A percentile compares a stretch with the other conserved stretches of the same genome.
These are phyloP conservation scores for Habrosyne pyritoides DNA, from an alignment of 2,888 invertebrate genomes.

Conservation along the genomic window DNA sequence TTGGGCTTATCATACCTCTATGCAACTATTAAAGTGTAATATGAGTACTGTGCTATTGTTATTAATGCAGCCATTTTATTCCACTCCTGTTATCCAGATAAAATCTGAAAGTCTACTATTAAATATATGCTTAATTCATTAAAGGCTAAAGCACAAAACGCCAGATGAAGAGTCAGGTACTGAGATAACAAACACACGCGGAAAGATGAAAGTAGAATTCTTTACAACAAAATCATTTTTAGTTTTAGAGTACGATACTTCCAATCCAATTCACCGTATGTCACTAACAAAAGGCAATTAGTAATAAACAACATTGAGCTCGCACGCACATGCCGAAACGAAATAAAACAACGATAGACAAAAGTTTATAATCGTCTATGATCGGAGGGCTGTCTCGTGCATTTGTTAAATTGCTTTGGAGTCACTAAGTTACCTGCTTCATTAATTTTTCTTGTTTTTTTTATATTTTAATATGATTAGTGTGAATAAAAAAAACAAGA, in stretches of 20 bases:
- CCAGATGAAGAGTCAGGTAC: background rate
- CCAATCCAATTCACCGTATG: constrained; percentile 12
- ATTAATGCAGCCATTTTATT: no score
- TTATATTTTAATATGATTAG: no score
- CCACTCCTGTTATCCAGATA: no score
- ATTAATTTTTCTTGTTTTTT: no score
- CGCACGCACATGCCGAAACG: constrained; percentile 21
- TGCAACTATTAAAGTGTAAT: background rate
- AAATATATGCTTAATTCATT: no score
- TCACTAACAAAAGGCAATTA: constrained; percentile 38
- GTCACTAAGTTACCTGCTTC: no score
- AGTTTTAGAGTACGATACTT: background rate
- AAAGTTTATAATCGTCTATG: constrained; percentile 23
- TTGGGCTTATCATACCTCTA: background rate
- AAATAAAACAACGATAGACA: constrained; percentile 30
- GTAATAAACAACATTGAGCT: constrained; percentile 32
- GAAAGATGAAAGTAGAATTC: background rate
- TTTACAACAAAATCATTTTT: background rate
- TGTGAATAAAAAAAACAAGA: no score
- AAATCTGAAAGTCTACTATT: no score
- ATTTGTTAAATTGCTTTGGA: background rate
- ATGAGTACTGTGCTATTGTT: background rate
- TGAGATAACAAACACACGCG: background rate
- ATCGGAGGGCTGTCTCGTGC: background rate
- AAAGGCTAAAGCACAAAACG: no score